Evolutionary conservation across 1,140 invertebrate genomes (phyloP).

Genomic region (Procambarus clarkii): DNA sequence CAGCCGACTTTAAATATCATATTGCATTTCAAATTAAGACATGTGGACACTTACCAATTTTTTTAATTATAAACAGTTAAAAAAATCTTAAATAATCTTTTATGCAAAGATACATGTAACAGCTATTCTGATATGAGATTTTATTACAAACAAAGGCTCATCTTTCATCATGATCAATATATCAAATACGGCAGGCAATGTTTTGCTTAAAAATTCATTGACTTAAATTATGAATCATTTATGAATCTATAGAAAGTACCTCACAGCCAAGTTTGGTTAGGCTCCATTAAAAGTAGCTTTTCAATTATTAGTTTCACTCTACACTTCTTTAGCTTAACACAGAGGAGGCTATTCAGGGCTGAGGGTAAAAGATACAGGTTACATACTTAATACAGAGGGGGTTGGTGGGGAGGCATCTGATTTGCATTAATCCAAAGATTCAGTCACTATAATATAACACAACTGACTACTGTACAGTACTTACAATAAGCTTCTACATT

Average conservation of each 20-base stretch:
- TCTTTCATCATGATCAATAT: slow-evolving; percentile 4
- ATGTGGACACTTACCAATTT: neutral
- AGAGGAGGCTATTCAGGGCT: slow-evolving; percentile 16
- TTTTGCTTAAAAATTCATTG: neutral
- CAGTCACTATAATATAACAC: slow-evolving; percentile 7
- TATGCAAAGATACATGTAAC: neutral
- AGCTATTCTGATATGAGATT: neutral
- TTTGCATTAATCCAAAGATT: slow-evolving; percentile 27
- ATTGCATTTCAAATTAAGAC: neutral
- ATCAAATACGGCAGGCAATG: neutral
- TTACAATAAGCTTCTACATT: slow-evolving; percentile 25
- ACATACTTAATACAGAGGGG: slow-evolving; percentile 45
- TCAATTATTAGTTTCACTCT: slow-evolving; percentile 14
- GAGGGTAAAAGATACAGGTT: slow-evolving; percentile 37
- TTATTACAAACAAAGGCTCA: neutral
- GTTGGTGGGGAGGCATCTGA: slow-evolving; percentile 66
- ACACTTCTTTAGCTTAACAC: slow-evolving; percentile 9
- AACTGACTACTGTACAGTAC: slow-evolving; percentile 13
- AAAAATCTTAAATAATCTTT: neutral
- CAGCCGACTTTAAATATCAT: neutral
- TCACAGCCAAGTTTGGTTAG: neutral
- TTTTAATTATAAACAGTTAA: neutral
- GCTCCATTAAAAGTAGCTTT: slow-evolving; percentile 3
- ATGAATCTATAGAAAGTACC: neutral
- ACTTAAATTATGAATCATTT: neutral